Percentiles rank a stretch among this genome's conserved stretches.
phyloP scores from a whole-genome alignment of 2,797 vertebrate species.

The Tarsius wallacei region DNA sequence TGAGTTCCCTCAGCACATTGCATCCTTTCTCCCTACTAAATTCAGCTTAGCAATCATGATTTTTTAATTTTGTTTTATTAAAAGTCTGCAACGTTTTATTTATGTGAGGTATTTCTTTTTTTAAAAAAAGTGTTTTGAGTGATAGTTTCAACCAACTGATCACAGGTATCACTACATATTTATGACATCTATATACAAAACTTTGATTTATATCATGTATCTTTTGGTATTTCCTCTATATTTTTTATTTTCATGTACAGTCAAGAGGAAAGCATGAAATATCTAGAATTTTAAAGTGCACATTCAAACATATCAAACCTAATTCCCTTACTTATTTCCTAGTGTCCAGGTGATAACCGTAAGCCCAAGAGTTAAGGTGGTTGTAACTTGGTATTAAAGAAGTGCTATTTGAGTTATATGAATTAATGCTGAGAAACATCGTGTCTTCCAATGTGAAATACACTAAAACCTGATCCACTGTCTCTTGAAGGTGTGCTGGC shows the following conservation, averaged over 20 bases:
- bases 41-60: background rate
- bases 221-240: background rate
- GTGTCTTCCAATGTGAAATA: background rate
- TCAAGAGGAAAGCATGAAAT: background rate
- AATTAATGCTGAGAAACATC: conserved; percentile 1
- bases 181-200: conserved; percentile 26
- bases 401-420: background rate
- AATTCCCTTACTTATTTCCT: conserved; percentile 24
- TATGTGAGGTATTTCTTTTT: background rate
- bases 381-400: background rate
- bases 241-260: background rate
- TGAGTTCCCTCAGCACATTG: background rate
- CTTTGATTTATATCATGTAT: background rate
- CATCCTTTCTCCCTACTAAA: background rate
- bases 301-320: background rate
- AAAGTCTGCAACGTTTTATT: background rate
- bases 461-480: background rate
- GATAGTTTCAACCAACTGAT: conserved; percentile 19
- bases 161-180: background rate
- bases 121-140: conserved; percentile 11
- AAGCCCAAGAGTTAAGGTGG: background rate
- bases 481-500: background rate
- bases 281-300: background rate
- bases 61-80: conserved; percentile 23
- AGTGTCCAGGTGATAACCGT: background rate